Percentiles rank a stretch among this genome's conserved stretches.
Conservation (phyloP, 2,888 invertebrate genomes). For the Furcula furcula region DNA sequence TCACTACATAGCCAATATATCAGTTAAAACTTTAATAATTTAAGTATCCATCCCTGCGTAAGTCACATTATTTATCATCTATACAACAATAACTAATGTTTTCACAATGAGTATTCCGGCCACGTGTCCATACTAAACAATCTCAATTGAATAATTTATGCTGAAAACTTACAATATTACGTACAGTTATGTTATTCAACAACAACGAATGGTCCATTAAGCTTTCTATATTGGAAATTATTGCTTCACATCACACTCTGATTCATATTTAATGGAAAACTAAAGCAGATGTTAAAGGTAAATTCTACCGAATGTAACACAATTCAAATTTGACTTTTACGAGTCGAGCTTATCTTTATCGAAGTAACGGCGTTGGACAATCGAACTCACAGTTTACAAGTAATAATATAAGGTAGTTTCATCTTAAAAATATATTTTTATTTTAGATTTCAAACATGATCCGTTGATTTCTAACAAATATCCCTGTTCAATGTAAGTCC, state of each 20-base stretch:
- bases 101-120: constrained; percentile 78
- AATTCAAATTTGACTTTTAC: constrained; percentile 30
- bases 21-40: constrained; percentile 82
- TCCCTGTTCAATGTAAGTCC: constrained; percentile 31
- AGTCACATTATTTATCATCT: constrained; percentile 82
- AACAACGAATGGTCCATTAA: constrained; percentile 75
- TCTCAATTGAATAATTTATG: constrained; percentile 76
- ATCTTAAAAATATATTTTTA: constrained; percentile 19
- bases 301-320: constrained; percentile 36
- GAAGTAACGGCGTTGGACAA: constrained; percentile 14
- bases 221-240: constrained; percentile 66
- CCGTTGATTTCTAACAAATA: constrained; percentile 2
- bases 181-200: constrained; percentile 56
- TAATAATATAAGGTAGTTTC: constrained; percentile 18
- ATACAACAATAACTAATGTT: constrained; percentile 79
- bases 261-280: constrained; percentile 38
- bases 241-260: constrained; percentile 43
- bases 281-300: constrained; percentile 31
- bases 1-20: constrained; percentile 85
- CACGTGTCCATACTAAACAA: constrained; percentile 52
- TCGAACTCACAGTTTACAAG: constrained; percentile 13
- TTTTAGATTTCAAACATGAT: constrained; percentile 12
- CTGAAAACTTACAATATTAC: constrained; percentile 70
- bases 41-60: constrained; percentile 83
- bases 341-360: constrained; percentile 29